A percentile compares a stretch with the other conserved stretches of the same genome.
phyloP scores from a whole-genome alignment of 2,113 vertebrate species.

The Festucalex cinctus region DNA sequence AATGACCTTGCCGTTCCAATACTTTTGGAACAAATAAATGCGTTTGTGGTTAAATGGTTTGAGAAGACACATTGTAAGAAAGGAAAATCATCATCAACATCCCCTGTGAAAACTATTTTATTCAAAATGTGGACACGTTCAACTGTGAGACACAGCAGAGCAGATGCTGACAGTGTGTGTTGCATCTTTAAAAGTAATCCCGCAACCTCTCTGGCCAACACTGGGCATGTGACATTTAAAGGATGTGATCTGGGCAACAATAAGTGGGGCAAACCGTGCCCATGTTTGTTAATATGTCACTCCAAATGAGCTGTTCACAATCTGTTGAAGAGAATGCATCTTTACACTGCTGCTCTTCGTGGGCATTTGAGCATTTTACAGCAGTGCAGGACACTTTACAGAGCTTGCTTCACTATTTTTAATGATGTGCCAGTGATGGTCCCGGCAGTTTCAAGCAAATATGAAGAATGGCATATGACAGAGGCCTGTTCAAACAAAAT shows the following conservation, averaged over 20 bases:
- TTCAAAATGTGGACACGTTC: neutral
- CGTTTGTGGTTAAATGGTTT: conserved; percentile 4
- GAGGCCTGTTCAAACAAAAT: conserved; percentile 12
- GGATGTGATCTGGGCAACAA: conserved; percentile 32
- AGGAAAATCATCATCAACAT: neutral
- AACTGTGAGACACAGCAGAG: conserved; percentile 4
- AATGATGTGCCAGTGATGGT: conserved; percentile 4
- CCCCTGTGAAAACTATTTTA: neutral
- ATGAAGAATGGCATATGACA: neutral
- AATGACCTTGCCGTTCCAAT: too few species aligned
- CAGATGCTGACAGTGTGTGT: conserved; percentile 22
- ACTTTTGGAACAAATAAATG: neutral
- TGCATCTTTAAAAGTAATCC: conserved; percentile 32
- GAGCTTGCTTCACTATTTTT: conserved; percentile 13
- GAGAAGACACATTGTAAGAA: conserved; percentile 1
- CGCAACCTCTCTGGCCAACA: conserved; percentile 15
- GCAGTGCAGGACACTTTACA: conserved; percentile 4
- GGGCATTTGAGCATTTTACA: conserved; percentile 2
- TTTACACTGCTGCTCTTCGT: conserved; percentile 7
- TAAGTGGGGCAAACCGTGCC: conserved; percentile 16
- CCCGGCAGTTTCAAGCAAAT: conserved; percentile 1
- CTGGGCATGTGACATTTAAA: conserved; percentile 43
- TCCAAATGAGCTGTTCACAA: conserved; percentile 16
- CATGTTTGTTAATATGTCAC: conserved; percentile 16
- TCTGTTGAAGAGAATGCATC: conserved; percentile 12